Base-by-base conservation (phyloP, 2,888 invertebrate species). In the Pristionchus arcanus region DNA sequence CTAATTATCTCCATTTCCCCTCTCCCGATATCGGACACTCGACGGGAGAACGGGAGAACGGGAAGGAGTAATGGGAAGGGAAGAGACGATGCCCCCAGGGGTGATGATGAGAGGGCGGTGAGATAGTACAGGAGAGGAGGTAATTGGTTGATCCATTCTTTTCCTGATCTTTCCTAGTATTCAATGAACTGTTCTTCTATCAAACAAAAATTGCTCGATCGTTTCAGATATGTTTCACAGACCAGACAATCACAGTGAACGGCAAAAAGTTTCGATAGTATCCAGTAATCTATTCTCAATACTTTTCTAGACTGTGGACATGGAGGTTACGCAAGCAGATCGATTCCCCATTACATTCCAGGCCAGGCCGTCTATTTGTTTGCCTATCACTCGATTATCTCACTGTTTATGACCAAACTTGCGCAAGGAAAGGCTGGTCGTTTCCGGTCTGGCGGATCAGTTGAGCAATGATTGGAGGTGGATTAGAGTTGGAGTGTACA, bases 351-450 rank as follows among this genome's bases (percentile, higher is more conserved):
- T 19, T n/a, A 31, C 34, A 59, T 16, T 13, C 37, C 37, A 34
- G 16, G 3, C 37, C 19, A n/a, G n/a, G n/a, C n/a, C n/a, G n/a
- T 74, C 74, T 37, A 11, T 25, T 74, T 74, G 74, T 74, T 74
- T 74, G 74, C 25, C 74, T 21, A 74, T 74, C 74, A 74, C 74
- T 74, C 74, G 74, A 74, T 74, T 74, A 74, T 74, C 74, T 2
- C 74, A 19, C 37, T 74, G 74, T 74, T 74, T 74, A 74, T 74
- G 37, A 37, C 37, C 74, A 74, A 74, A 74, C 74, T 42, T 74
- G 25, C 25, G 74, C 74, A 74, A 74, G 68, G 16, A 34, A 49
- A 68, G 37, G 13, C 74, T 74, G 37, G 37, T 74, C 74, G 74
- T 74, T 74, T 74, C 74, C 74, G 74, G 74, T 74, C 74, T 74